Percentiles rank a stretch among this genome's conserved stretches.
Evolutionary conservation across 2,888 invertebrate genomes (phyloP).

Genomic region (Himalopsyche anomala): DNA sequence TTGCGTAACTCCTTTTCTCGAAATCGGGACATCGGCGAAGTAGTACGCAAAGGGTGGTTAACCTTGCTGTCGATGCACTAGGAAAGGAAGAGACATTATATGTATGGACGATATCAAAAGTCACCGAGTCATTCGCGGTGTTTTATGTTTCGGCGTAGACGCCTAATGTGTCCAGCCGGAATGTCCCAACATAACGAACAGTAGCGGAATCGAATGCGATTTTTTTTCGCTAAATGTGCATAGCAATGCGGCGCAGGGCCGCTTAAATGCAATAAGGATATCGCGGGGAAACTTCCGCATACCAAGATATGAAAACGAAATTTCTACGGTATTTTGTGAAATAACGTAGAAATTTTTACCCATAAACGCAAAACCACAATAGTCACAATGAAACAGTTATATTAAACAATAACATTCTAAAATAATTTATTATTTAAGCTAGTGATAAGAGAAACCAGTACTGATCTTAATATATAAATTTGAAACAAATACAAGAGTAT

Average conservation of each 20-base stretch:
- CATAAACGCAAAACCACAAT: too few species aligned
- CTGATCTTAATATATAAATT: too few species aligned
- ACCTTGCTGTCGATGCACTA: constrained; percentile 27
- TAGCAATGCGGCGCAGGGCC: not conserved
- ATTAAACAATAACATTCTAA: too few species aligned
- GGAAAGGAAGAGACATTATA: not conserved
- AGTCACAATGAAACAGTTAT: too few species aligned
- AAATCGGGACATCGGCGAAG: not conserved
- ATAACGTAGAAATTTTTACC: too few species aligned
- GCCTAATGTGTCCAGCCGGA: not conserved
- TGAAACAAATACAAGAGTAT: too few species aligned
- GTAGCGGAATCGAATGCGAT: not conserved
- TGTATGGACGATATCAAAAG: not conserved
- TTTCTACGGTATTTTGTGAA: too few species aligned
- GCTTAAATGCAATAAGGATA: not conserved
- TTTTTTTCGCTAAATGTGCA: not conserved
- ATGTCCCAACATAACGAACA: constrained; percentile 28
- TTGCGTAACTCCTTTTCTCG: constrained; percentile 19
- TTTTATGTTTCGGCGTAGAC: not conserved
- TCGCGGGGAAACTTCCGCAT: too few species aligned
- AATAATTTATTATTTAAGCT: too few species aligned
- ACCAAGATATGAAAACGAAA: too few species aligned
- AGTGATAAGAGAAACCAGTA: too few species aligned
- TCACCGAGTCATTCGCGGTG: not conserved
- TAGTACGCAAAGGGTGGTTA: constrained; percentile 47